Evolutionary conservation across 2,797 vertebrate genomes (phyloP).

Genomic region (Alauda arvensis): DNA sequence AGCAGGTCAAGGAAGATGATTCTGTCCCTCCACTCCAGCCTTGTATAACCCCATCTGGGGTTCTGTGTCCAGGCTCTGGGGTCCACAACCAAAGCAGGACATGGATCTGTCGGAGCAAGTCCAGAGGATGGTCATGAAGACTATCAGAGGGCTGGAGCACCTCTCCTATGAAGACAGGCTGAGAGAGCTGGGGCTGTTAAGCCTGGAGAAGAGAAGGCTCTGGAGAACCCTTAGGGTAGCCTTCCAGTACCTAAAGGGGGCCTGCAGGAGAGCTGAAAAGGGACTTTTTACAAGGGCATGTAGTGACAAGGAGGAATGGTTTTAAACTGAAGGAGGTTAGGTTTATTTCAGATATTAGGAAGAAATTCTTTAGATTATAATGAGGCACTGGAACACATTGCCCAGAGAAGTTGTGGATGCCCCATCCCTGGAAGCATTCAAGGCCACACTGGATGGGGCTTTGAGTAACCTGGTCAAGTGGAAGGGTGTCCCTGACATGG

Average conservation of each 20-base stretch:
- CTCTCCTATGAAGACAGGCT: neutral
- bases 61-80: neutral
- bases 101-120: neutral
- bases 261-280: neutral
- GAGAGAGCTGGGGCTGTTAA: neutral
- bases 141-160: neutral
- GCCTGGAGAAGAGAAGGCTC: neutral
- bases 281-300: neutral
- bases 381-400: neutral
- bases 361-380: neutral
- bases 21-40: neutral
- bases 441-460: neutral
- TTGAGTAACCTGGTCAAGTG: neutral
- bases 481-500: neutral
- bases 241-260: neutral
- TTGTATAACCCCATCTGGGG: too few species aligned
- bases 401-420: neutral
- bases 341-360: neutral
- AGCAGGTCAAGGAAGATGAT: neutral
- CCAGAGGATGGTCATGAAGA: neutral
- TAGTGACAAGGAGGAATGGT: neutral
- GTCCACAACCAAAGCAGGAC: neutral
- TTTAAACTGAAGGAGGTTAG: neutral
- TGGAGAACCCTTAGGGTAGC: neutral
- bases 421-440: neutral